A percentile compares a stretch with the other conserved stretches of the same genome.
Conservation (phyloP, 1,140 invertebrate species). For the Gryon sp. region DNA sequence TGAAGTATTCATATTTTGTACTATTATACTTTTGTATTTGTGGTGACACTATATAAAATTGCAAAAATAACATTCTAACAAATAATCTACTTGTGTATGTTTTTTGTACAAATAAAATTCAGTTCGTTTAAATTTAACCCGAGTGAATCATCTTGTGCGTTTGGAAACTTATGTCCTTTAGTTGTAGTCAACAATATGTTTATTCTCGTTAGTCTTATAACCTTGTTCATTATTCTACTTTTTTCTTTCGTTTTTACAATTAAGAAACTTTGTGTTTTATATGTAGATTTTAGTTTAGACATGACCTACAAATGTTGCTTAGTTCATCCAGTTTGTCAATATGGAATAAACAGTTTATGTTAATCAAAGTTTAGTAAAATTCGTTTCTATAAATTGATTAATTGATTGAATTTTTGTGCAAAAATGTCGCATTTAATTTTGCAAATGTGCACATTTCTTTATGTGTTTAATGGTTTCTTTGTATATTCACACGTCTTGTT, state of each 20-base stretch:
- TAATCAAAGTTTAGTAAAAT: too few relatives aligned
- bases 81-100: too few relatives aligned
- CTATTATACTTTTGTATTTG: too few relatives aligned
- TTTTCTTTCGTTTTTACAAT: conserved; percentile 11
- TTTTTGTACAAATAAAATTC: neutral
- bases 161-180: neutral
- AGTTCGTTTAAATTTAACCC: conserved; percentile 3
- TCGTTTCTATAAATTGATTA: too few relatives aligned
- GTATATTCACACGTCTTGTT: too few relatives aligned
- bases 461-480: too few relatives aligned
- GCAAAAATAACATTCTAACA: too few relatives aligned
- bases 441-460: neutral
- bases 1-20: too few relatives aligned
- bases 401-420: too few relatives aligned
- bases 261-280: neutral
- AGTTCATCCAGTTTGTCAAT: neutral
- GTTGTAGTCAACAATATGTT: neutral
- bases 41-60: too few relatives aligned
- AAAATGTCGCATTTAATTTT: too few relatives aligned
- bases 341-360: neutral
- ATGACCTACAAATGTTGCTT: conserved; percentile 26
- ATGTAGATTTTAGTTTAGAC: conserved; percentile 2
- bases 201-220: conserved; percentile 1
- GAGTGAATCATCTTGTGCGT: neutral
- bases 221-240: conserved; percentile 4